A percentile compares a stretch with the other conserved stretches of the same genome.
These are phyloP conservation scores for Arenicola marina DNA, from an alignment of 2,888 invertebrate genomes.

Conservation along the genomic window DNA sequence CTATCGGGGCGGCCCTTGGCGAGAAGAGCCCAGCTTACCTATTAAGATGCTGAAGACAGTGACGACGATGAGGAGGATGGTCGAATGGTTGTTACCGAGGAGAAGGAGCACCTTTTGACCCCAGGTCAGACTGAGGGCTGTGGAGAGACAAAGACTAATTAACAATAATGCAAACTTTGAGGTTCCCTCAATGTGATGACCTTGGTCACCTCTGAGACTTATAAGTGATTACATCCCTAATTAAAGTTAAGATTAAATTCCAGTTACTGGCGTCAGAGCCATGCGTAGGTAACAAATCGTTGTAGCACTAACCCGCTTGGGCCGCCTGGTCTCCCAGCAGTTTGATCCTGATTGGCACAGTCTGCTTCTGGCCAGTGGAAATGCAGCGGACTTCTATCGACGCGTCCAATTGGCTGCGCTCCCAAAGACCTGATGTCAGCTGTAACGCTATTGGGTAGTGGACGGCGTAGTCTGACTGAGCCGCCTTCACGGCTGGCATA, in stretches of 20 bases:
- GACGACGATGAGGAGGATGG: not conserved
- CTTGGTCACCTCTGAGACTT: too few relatives aligned
- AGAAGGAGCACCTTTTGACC: not conserved
- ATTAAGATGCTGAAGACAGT: not conserved
- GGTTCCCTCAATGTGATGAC: too few relatives aligned
- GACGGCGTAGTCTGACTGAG: not conserved
- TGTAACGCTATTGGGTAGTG: not conserved
- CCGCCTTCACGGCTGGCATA: not conserved
- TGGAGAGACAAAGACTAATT: too few relatives aligned
- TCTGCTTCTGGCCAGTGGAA: not conserved
- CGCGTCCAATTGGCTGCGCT: not conserved
- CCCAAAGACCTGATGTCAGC: not conserved
- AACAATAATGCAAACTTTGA: too few relatives aligned
- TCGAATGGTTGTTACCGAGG: constrained; percentile 1
- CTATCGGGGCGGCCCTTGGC: too few relatives aligned
- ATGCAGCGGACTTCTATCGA: not conserved
- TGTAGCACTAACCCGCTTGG: too few relatives aligned
- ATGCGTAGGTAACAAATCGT: too few relatives aligned
- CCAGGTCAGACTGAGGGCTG: too few relatives aligned
- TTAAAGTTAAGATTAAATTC: too few relatives aligned
- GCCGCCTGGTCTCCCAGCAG: not conserved
- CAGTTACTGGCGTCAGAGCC: too few relatives aligned
- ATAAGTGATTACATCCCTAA: too few relatives aligned
- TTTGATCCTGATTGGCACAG: not conserved
- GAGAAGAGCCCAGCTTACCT: constrained; percentile 4